Base-by-base conservation (phyloP, 92 coral and sea anemone genomes). In the Diadumene lineata region DNA sequence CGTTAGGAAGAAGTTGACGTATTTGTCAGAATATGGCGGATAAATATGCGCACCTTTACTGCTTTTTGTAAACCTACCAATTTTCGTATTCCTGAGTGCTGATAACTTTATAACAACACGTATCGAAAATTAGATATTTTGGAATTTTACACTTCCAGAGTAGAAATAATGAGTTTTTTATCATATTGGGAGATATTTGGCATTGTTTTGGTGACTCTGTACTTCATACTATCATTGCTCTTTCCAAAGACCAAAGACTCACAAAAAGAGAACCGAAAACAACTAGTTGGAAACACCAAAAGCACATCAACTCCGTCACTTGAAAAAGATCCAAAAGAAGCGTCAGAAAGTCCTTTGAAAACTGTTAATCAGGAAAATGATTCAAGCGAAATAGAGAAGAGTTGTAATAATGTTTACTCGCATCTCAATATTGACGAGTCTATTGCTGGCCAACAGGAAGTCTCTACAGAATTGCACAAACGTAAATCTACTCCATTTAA, bases 151-250 rank as follows among this genome's bases (percentile, higher is more conserved):
- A 79, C 55, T 29, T 0, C 66, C 74, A 63, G 19, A 55, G 89
- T 51, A 31, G 33, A 50, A 60, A 71, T 43, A 30, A 82, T 86
- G 87, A 66, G 38, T 69, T 75, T 75, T 29, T 21, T 81, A 24
- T 61, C 86, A 16, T 76, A 74, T 17, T 86, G 91, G 91, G 78
- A 72, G 71, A 30, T 82, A 25, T 24, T 57, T 13, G 91, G 91
- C 13, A 64, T 86, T 64, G 56, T 82, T 66, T 78, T 86, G 63
- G 50, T 84, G 31, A 57, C 75, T 1, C 46, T 69, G 33, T 86
- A 82, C 65, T 77, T 86, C 74, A 60, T 86, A 65, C 30, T 78
- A 34, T 61, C 79, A 60, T 43, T 62, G 70, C 68, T 74, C 66
- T 74, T 56, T 74, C 70, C 79, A 61, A 62, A 67, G 73, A 28